phyloP scores from a whole-genome alignment of 2,888 invertebrate genomes.

The Electrophaes corylata region DNA sequence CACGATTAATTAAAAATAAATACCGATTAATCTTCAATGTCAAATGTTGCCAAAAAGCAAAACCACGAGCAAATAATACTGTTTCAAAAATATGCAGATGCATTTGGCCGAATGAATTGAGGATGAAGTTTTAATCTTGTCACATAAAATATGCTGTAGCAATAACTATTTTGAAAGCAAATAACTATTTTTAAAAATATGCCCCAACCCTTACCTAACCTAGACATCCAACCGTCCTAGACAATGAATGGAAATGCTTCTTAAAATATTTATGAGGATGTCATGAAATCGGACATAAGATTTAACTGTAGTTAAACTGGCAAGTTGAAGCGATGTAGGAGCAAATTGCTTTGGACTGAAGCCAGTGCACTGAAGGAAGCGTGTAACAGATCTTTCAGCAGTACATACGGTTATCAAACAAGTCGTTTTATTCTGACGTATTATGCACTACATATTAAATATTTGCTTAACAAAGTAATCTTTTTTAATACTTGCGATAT shows the following conservation, averaged over 20 bases:
- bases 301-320: slow-evolving; percentile 23
- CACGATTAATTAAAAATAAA: too few species aligned
- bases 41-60: neutral
- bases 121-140: too few species aligned
- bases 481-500: too few species aligned
- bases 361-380: slow-evolving; percentile 35
- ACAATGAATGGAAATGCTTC: slow-evolving; percentile 16
- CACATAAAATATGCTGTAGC: too few species aligned
- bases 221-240: slow-evolving; percentile 19
- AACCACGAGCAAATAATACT: neutral
- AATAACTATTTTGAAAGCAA: too few species aligned
- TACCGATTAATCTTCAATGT: neutral
- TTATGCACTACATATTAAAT: too few species aligned
- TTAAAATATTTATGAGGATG: slow-evolving; percentile 28
- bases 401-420: slow-evolving; percentile 22
- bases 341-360: slow-evolving; percentile 35
- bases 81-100: too few species aligned
- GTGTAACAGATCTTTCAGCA: slow-evolving; percentile 29
- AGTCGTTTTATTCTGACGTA: slow-evolving; percentile 2
- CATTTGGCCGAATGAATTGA: too few species aligned
- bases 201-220: neutral
- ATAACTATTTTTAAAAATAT: neutral
- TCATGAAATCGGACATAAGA: slow-evolving; percentile 26
- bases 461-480: too few species aligned
- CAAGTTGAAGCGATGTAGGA: slow-evolving; percentile 28